Conservation (phyloP, 2,888 invertebrate genomes). For the Folsomia manolachei region DNA sequence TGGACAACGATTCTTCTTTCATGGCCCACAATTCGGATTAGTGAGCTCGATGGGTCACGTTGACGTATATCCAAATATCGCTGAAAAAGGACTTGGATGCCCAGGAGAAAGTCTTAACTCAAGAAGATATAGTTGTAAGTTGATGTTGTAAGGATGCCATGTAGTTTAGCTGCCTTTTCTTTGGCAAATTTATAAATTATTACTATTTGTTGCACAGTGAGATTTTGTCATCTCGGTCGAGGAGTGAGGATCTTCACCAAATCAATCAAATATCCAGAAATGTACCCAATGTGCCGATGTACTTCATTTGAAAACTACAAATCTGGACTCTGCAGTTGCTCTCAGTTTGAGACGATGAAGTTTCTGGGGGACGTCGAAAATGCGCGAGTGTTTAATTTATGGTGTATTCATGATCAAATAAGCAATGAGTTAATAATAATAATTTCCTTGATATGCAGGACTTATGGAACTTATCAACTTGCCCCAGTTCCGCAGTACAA, state of each 20-base stretch:
- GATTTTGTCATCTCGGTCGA: constrained; percentile 41
- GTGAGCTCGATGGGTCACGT: constrained; percentile 31
- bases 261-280: constrained; percentile 37
- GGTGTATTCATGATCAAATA: neutral
- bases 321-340: constrained; percentile 34
- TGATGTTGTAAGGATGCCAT: neutral
- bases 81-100: constrained; percentile 30
- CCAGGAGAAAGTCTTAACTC: constrained; percentile 16
- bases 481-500: neutral
- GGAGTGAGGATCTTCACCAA: constrained; percentile 42
- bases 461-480: constrained; percentile 21
- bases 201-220: constrained; percentile 26
- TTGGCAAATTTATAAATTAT: neutral
- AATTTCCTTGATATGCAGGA: neutral
- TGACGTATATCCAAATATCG: constrained; percentile 37
- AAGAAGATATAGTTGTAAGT: constrained; percentile 21
- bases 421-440: too few species aligned
- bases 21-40: constrained; percentile 33
- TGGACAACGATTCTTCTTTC: constrained; percentile 36
- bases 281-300: constrained; percentile 44
- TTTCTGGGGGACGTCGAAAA: neutral
- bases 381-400: too few species aligned
- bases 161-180: too few species aligned
- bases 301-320: constrained; percentile 34
- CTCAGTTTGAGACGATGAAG: neutral